Evolutionary conservation across 2,113 vertebrate species (phyloP).

Genomic region (Cryptotis parvus): DNA sequence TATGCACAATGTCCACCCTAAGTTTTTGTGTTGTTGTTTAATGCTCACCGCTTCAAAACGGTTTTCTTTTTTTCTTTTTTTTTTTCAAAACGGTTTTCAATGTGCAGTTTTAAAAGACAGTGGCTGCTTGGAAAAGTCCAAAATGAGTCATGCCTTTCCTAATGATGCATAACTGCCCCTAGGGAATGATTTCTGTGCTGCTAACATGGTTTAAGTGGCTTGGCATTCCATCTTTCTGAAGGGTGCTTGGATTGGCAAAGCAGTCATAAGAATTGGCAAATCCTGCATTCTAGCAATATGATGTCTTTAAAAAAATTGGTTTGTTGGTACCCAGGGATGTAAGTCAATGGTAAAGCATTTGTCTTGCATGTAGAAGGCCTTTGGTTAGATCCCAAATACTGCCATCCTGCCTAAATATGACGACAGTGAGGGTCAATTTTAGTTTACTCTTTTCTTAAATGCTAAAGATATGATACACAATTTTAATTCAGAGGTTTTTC

Average conservation of each 20-base stretch:
- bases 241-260: neutral
- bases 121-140: neutral
- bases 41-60: constrained; percentile 2
- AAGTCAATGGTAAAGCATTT: too few relatives aligned
- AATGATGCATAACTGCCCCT: neutral
- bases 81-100: neutral
- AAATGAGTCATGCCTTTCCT: neutral
- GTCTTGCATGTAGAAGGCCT: too few relatives aligned
- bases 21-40: neutral
- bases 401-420: too few relatives aligned
- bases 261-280: neutral
- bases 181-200: neutral
- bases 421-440: neutral
- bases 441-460: neutral
- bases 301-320: too few relatives aligned
- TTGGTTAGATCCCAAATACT: too few relatives aligned
- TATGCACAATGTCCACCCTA: neutral
- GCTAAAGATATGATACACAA: neutral
- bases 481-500: neutral
- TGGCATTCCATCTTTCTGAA: neutral
- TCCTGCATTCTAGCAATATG: neutral
- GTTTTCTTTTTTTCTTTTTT: too few relatives aligned
- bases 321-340: too few relatives aligned
- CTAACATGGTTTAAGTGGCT: neutral
- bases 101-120: neutral